A percentile compares a stretch with the other conserved stretches of the same genome.
Evolutionary conservation across 1,140 invertebrate genomes (phyloP).

Genomic region (Anadara kagoshimensis): DNA sequence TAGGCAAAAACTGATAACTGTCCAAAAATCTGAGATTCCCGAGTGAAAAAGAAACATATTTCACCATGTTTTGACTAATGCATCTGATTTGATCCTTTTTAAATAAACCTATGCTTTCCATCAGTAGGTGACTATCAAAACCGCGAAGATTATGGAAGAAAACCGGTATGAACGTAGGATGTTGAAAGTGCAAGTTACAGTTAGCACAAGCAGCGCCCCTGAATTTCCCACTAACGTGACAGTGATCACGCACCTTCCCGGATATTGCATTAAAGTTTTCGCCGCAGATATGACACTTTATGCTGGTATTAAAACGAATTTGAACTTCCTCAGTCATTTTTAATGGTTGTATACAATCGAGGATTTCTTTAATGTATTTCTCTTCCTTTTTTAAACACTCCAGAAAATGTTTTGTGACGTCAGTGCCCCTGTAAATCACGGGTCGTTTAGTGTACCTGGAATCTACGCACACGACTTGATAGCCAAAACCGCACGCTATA

Average conservation of each 20-base stretch:
- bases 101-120: background rate
- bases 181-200: conserved; percentile 26
- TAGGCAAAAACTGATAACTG: conserved; percentile 25
- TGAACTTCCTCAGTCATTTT: conserved; percentile 1
- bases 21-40: conserved; percentile 37
- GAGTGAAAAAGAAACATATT: conserved; percentile 18
- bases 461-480: conserved; percentile 22
- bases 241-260: conserved; percentile 15
- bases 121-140: conserved; percentile 66
- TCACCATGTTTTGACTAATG: conserved; percentile 15
- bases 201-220: conserved; percentile 8
- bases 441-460: conserved; percentile 15
- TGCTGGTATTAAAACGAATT: background rate
- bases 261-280: background rate
- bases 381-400: conserved; percentile 11
- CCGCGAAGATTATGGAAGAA: conserved; percentile 71
- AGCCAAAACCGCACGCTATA: conserved; percentile 17
- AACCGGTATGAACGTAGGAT: conserved; percentile 53
- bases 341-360: conserved; percentile 11
- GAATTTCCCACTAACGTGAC: conserved; percentile 19
- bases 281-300: conserved; percentile 12
- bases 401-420: conserved; percentile 8
- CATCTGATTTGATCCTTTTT: conserved; percentile 12
- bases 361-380: conserved; percentile 5
- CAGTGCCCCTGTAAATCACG: conserved; percentile 11